Conservation (phyloP, 2,113 vertebrate genomes). For the Halcyon senegalensis region DNA sequence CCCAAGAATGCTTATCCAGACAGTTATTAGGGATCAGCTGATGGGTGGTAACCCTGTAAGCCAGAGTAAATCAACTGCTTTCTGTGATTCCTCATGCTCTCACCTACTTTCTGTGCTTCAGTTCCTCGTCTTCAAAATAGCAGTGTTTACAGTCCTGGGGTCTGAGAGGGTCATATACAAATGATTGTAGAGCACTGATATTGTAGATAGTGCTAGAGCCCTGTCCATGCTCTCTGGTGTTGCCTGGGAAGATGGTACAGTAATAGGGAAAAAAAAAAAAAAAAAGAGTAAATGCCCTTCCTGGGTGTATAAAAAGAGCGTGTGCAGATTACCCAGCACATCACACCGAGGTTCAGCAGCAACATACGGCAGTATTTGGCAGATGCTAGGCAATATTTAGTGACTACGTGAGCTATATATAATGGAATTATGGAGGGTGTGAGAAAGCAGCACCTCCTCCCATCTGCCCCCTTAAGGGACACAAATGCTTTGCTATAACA, state of each 20-base stretch:
- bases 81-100: neutral
- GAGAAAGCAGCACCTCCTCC: constrained; percentile 60
- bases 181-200: neutral
- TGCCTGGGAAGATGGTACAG: neutral
- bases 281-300: neutral
- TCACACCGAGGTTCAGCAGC: constrained; percentile 51
- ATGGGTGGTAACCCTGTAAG: neutral
- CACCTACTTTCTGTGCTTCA: neutral
- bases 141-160: neutral
- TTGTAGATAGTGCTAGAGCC: neutral
- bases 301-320: neutral
- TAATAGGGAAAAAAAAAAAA: neutral
- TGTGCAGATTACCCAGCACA: neutral
- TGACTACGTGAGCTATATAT: constrained; percentile 11
- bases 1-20: neutral
- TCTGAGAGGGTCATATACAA: neutral
- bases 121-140: neutral
- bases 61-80: neutral
- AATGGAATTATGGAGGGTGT: constrained; percentile 13
- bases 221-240: neutral
- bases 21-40: neutral
- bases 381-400: constrained; percentile 51
- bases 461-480: constrained; percentile 59
- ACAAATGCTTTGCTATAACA: constrained; percentile 25
- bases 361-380: constrained; percentile 51